Evolutionary conservation across 2,797 vertebrate species (phyloP).

Genomic region (Euthynnus affinis): DNA sequence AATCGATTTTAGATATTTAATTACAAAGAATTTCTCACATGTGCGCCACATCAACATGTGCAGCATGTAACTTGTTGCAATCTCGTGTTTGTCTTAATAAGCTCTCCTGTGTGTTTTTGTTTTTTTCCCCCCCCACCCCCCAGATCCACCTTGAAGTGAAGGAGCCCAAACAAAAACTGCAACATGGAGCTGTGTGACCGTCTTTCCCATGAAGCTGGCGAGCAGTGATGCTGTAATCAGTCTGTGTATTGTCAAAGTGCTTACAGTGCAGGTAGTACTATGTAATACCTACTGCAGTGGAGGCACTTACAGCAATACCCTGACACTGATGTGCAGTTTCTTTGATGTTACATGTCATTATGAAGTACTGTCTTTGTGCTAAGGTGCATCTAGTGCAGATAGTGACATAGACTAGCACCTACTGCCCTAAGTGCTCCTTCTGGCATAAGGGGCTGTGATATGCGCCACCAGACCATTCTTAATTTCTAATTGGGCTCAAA

Average conservation of each 20-base stretch:
- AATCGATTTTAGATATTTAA: not conserved
- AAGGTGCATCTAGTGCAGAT: constrained; percentile 99
- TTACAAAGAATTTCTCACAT: not conserved
- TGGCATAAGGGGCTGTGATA: constrained; percentile 96
- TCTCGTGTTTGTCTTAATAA: not conserved
- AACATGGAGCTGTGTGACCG: constrained; percentile 22
- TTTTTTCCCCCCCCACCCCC: not conserved
- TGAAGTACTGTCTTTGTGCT: constrained; percentile 94
- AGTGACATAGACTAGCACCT: constrained; percentile 87
- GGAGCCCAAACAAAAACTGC: not conserved
- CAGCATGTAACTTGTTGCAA: constrained; percentile 51
- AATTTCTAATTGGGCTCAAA: constrained; percentile 80
- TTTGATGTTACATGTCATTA: constrained; percentile 28
- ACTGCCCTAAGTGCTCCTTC: constrained; percentile 90
- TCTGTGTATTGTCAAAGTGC: constrained; percentile 99
- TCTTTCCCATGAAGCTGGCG: constrained; percentile 22
- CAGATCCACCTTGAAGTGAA: constrained; percentile 56
- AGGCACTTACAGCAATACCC: constrained; percentile 99
- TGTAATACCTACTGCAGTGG: constrained; percentile 99
- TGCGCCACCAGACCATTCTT: constrained; percentile 79
- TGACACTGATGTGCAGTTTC: constrained; percentile 78
- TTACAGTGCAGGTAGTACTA: constrained; percentile 99
- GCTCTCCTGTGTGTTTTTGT: rapidly evolving
- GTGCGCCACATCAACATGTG: not conserved
- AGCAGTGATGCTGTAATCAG: constrained; percentile 51